phyloP scores from a whole-genome alignment of 2,888 invertebrate species.

The Neelides folsomi region DNA sequence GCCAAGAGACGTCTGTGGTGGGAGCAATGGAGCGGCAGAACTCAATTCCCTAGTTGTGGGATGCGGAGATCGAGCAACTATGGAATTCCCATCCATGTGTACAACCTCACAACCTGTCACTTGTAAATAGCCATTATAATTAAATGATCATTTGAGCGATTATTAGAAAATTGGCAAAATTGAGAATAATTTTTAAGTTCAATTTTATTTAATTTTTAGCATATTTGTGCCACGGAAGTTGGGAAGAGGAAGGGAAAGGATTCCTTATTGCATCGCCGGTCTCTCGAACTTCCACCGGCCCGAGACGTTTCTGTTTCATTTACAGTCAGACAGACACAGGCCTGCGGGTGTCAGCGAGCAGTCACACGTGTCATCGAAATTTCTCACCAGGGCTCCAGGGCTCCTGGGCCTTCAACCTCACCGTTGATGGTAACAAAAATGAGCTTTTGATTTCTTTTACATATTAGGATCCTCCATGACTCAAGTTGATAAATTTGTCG shows the following conservation, averaged over 20 bases:
- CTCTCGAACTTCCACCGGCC: conserved; percentile 42
- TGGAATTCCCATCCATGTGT: conserved; percentile 34
- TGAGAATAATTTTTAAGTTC: too few species aligned
- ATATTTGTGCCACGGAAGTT: conserved; percentile 60
- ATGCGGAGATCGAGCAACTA: conserved; percentile 40
- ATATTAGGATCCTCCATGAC: too few species aligned
- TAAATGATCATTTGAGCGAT: not conserved
- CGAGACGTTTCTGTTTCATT: conserved; percentile 50
- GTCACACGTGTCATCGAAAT: conserved; percentile 47
- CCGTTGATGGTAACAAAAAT: conserved; percentile 46
- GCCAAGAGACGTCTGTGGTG: conserved; percentile 36
- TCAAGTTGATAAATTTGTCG: too few species aligned
- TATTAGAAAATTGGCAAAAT: too few species aligned
- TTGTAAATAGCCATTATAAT: conserved; percentile 24
- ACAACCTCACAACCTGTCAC: conserved; percentile 34
- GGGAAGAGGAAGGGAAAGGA: conserved; percentile 51
- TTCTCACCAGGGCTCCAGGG: conserved; percentile 45
- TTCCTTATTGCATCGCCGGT: conserved; percentile 55
- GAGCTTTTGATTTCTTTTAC: not conserved
- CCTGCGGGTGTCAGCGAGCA: conserved; percentile 25
- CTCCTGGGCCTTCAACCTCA: conserved; percentile 53
- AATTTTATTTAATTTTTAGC: conserved; percentile 38
- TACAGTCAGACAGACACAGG: conserved; percentile 39
- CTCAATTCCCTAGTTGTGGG: conserved; percentile 44
- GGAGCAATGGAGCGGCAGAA: conserved; percentile 35